A percentile compares a stretch with the other conserved stretches of the same genome.
phyloP scores from a whole-genome alignment of 2,888 invertebrate species.

The Apamea anceps region DNA sequence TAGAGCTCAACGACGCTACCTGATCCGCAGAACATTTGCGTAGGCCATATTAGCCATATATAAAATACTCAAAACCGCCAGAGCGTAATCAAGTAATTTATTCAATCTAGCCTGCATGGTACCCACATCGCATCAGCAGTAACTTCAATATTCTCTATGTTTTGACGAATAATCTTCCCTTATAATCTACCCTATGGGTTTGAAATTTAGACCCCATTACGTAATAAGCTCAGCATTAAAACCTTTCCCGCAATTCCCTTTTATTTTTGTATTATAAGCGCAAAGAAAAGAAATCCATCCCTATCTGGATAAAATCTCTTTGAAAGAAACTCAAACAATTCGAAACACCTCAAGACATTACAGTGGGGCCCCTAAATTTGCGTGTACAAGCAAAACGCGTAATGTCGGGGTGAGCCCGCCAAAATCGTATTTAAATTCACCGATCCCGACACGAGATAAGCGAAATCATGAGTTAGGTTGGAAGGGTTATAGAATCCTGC shows the following conservation, averaged over 20 bases:
- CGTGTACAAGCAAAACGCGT: constrained; percentile 81
- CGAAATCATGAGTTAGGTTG: constrained; percentile 88
- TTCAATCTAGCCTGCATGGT: background rate
- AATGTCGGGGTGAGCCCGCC: constrained; percentile 79
- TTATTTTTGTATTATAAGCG: constrained; percentile 55
- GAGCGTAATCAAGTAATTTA: background rate
- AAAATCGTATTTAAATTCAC: constrained; percentile 88
- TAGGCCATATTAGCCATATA: background rate
- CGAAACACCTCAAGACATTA: constrained; percentile 77
- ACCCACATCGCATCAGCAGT: background rate
- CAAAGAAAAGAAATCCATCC: constrained; percentile 66
- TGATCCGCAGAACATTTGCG: background rate
- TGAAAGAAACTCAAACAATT: constrained; percentile 75
- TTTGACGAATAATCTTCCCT: constrained; percentile 24
- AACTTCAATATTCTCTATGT: constrained; percentile 13
- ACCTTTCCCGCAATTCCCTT: constrained; percentile 40
- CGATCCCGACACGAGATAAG: constrained; percentile 87
- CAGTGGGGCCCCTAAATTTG: constrained; percentile 78
- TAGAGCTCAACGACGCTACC: background rate
- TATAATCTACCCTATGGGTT: constrained; percentile 42
- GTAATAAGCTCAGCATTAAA: constrained; percentile 53
- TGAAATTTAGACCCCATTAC: constrained; percentile 50
- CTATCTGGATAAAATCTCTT: constrained; percentile 67
- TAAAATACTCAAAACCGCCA: background rate
- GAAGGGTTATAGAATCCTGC: constrained; percentile 87